These are phyloP conservation scores for Isotomurus palustris DNA, from an alignment of 2,888 invertebrate genomes.

Conservation along the genomic window DNA sequence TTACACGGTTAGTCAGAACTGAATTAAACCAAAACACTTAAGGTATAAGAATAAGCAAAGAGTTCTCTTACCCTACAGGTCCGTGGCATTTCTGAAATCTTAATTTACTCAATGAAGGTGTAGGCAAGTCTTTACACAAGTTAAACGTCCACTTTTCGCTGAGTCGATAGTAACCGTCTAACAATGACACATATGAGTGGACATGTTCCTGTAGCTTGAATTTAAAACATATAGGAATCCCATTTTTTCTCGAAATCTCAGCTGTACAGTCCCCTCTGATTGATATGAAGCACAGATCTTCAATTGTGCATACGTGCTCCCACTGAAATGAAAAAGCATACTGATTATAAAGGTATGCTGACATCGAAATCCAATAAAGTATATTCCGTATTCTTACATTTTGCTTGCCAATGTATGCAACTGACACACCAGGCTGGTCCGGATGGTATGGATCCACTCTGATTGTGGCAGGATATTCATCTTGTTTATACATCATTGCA, in stretches of 20 bases:
- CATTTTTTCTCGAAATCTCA: slow-evolving; percentile 69
- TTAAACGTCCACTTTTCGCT: slow-evolving; percentile 87
- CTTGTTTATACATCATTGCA: slow-evolving; percentile 56
- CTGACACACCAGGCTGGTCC: slow-evolving; percentile 63
- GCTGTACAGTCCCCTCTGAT: slow-evolving; percentile 64
- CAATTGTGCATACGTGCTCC: slow-evolving; percentile 70
- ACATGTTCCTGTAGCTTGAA: slow-evolving; percentile 63
- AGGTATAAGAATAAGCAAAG: too few relatives aligned
- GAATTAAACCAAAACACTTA: too few relatives aligned
- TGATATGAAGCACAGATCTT: slow-evolving; percentile 77
- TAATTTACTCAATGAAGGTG: slow-evolving; percentile 71
- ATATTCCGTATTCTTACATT: slow-evolving; percentile 53
- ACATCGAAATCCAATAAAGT: background rate
- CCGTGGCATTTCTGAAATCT: slow-evolving; percentile 78
- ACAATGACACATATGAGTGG: slow-evolving; percentile 72
- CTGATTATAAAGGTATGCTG: background rate
- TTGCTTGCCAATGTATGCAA: slow-evolving; percentile 60
- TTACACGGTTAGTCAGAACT: background rate
- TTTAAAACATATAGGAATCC: slow-evolving; percentile 70
- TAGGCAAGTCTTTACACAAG: slow-evolving; percentile 73
- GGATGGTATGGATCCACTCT: slow-evolving; percentile 63
- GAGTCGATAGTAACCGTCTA: slow-evolving; percentile 82
- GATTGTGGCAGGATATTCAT: slow-evolving; percentile 58
- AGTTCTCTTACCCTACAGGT: slow-evolving; percentile 77
- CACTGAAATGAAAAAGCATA: slow-evolving; percentile 55